Percentiles rank a stretch among this genome's conserved stretches.
Conservation (phyloP, 1,140 invertebrate species). For the Elysia chlorotica region DNA sequence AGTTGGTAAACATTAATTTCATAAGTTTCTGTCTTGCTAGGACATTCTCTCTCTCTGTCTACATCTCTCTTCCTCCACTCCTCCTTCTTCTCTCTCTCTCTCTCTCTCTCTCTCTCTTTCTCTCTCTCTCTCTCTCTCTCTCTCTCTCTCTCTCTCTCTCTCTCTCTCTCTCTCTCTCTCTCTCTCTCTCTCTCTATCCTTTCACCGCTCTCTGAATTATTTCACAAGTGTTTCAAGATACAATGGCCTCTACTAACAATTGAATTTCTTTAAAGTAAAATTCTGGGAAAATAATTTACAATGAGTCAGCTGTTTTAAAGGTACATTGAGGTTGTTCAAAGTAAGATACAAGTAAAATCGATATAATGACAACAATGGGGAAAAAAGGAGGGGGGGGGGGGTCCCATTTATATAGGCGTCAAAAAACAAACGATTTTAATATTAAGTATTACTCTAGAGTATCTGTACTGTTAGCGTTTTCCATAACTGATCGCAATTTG, state of each 20-base stretch:
- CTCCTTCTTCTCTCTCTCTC: neutral
- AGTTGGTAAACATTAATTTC: no score
- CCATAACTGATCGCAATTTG: no score
- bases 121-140: neutral
- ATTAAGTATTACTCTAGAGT: no score
- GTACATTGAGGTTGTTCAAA: no score
- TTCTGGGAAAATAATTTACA: neutral
- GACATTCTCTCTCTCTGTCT: neutral
- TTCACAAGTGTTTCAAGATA: no score
- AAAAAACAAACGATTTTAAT: no score
- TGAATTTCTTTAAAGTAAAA: neutral
- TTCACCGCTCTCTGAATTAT: neutral
- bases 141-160: neutral
- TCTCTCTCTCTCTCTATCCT: neutral
- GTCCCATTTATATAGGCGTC: no score
- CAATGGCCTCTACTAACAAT: no score
- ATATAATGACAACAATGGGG: neutral
- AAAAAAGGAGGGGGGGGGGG: no score
- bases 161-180: neutral
- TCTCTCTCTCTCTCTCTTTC: neutral
- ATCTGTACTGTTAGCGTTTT: no score
- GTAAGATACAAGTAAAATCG: neutral
- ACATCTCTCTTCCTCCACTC: neutral
- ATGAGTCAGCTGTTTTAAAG: neutral
- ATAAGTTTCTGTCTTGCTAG: no score